Base-by-base conservation (phyloP, 2,888 invertebrate genomes). In the Polietes domitor region DNA sequence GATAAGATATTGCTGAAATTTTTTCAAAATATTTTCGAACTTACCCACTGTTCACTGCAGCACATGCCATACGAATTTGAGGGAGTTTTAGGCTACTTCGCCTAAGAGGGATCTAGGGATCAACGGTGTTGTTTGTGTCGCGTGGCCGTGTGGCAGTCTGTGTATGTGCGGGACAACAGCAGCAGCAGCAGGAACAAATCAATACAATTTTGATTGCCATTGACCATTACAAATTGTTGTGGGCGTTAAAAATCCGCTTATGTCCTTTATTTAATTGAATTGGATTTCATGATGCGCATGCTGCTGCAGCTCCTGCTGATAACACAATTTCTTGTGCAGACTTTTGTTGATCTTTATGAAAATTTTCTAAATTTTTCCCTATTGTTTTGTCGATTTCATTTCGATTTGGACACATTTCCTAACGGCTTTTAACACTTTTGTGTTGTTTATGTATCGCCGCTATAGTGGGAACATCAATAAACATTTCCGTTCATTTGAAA, bases 161-260 rank as follows among this genome's bases (percentile, higher is more conserved):
- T 37, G 37, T 37, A 9, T 37, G 37, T 28, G 28, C 55, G 17
- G 26, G 55, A 68, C n/a, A 74, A 43, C 24, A 71, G 63, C 15
- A 58, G 75, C 50, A 50, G 21, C 0, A 28, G 12, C 32, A 72
- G 19, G 65, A 50, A 81, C 76, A 83, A 68, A 75, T 78, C 83
- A 80, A 80, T 78, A 78, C 71, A 84, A 70, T 76, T 78, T 73
- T 81, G 84, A 84, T 84, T 84, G 81, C 61, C 78, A 76, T 87
- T 88, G 88, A 87, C 91, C 90, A 89, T 90, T 89, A 91, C 91
- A 92, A 91, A 92, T 92, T 92, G 90, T 92, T 92, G 92, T 91
- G 92, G 91, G 92, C 92, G 92, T 91, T 90, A 83, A 89, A 90
- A 91, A 91, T 92, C 92, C 89, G 90, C 91, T 91, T 91, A 90